Conservation (phyloP, 2,888 invertebrate genomes). For the Cylloceria caligata region DNA sequence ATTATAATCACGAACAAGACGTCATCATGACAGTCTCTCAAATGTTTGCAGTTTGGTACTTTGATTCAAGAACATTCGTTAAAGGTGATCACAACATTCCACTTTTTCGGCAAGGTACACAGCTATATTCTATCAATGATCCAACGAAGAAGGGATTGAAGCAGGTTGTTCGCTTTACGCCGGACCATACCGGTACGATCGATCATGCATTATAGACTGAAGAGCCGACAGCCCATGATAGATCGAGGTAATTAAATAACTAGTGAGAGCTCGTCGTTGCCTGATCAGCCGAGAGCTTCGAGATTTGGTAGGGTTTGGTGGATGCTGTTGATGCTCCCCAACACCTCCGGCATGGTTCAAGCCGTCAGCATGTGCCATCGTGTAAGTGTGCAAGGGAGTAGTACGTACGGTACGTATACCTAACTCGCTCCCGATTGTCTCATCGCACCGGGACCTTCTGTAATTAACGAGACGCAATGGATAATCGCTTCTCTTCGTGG, state of each 20-base stretch:
- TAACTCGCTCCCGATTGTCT: slow-evolving; percentile 58
- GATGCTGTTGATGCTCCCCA: slow-evolving; percentile 49
- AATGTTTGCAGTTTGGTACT: not conserved
- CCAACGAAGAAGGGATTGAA: slow-evolving; percentile 44
- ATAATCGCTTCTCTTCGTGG: slow-evolving; percentile 75
- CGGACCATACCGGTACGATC: slow-evolving; percentile 74
- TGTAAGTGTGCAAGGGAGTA: slow-evolving; percentile 39
- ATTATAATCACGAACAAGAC: not conserved
- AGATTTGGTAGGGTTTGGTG: slow-evolving; percentile 68
- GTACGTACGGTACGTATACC: slow-evolving; percentile 1
- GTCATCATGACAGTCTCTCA: too few relatives aligned
- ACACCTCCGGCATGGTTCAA: slow-evolving; percentile 24
- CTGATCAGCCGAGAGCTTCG: slow-evolving; percentile 79
- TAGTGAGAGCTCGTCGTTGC: slow-evolving; percentile 67
- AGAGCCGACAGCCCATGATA: slow-evolving; percentile 82
- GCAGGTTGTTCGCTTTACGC: slow-evolving; percentile 45
- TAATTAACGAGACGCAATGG: slow-evolving; percentile 83
- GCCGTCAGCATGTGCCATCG: slow-evolving; percentile 51
- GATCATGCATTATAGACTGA: slow-evolving; percentile 83
- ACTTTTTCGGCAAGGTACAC: not conserved
- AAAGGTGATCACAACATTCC: not conserved
- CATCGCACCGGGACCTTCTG: slow-evolving; percentile 76
- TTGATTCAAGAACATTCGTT: not conserved
- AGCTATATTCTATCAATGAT: slow-evolving; percentile 15
- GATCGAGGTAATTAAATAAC: slow-evolving; percentile 84